These are phyloP conservation scores for Bombus huntii DNA, from an alignment of 1,140 invertebrate genomes.

Conservation along the genomic window DNA sequence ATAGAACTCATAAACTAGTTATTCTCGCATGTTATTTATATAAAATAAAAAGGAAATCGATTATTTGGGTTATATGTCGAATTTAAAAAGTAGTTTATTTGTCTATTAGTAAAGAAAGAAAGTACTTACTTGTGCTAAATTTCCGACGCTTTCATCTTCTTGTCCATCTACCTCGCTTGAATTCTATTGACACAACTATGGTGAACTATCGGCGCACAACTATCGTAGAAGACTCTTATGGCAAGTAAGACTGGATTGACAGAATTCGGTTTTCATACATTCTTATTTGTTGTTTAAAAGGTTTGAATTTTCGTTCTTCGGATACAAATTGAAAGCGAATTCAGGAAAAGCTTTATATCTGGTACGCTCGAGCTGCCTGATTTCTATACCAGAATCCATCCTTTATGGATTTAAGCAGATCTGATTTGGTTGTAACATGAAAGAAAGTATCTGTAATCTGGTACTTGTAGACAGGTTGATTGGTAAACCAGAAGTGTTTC, in stretches of 20 bases:
- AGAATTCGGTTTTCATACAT: neutral
- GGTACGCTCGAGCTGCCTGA: neutral
- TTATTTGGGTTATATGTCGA: no score
- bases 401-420: neutral
- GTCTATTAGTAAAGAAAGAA: neutral
- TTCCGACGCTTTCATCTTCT: neutral
- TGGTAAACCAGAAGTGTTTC: neutral
- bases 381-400: slow-evolving; percentile 14
- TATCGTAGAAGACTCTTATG: neutral
- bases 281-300: neutral
- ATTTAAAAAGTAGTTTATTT: neutral
- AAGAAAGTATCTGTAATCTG: slow-evolving; percentile 18
- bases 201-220: neutral
- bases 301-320: neutral
- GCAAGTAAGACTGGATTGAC: neutral
- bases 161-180: neutral
- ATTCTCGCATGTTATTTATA: no score
- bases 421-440: slow-evolving; percentile 29
- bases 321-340: neutral
- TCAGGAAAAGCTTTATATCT: neutral
- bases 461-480: slow-evolving; percentile 13
- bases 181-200: neutral
- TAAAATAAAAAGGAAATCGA: no score
- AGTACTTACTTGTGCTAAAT: neutral
- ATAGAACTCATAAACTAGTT: no score